Conservation (phyloP, 1,140 invertebrate genomes). For the Sinella curviseta region DNA sequence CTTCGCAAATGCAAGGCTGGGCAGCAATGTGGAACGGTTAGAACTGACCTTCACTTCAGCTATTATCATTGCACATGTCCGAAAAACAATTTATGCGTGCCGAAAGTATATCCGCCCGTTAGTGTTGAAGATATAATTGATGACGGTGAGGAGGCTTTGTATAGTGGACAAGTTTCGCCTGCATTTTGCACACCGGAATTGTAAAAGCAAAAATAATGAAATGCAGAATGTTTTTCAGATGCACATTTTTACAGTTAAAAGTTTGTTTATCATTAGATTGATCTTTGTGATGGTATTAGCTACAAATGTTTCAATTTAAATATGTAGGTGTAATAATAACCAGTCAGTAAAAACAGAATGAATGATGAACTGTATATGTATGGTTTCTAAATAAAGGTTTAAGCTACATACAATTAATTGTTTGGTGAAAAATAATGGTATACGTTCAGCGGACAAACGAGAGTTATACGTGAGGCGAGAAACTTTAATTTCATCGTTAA, state of each 20-base stretch:
- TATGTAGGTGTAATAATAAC: no score
- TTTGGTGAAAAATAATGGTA: no score
- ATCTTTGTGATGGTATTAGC: no score
- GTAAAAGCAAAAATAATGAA: neutral
- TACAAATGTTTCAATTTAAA: no score
- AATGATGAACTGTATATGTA: no score
- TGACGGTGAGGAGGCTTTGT: neutral
- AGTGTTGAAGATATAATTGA: neutral
- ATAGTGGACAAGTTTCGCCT: neutral
- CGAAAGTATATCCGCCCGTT: slow-evolving; percentile 8
- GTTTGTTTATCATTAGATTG: no score
- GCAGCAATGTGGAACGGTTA: neutral
- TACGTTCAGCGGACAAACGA: no score
- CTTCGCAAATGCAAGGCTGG: neutral
- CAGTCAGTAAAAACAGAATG: no score
- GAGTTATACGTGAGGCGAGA: neutral
- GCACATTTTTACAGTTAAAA: no score
- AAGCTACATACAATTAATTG: no score
- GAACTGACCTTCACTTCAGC: slow-evolving; percentile 20
- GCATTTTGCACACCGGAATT: neutral
- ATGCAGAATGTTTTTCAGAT: neutral
- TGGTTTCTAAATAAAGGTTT: no score
- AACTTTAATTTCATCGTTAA: neutral
- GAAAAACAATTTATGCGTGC: slow-evolving; percentile 3
- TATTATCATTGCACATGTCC: slow-evolving; percentile 26